Base-by-base conservation (phyloP, 1,140 invertebrate genomes). In the Scaptomyza montana region DNA sequence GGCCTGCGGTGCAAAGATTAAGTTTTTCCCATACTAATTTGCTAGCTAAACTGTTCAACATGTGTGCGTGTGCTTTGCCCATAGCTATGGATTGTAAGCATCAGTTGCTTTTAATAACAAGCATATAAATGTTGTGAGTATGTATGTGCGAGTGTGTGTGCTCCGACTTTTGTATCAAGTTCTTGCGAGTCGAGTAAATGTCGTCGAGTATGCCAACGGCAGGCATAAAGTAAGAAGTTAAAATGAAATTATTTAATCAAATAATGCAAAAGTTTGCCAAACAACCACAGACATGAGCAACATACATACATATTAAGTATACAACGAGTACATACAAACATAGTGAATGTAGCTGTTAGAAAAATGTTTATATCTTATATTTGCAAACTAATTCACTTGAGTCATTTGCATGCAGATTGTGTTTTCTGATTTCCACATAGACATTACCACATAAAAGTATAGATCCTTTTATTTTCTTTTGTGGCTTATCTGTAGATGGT, bases 211-310 rank as follows among this genome's bases (percentile, higher is more conserved):
- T 39, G 51, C 25, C 43, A 46, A n/a, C 30, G 46, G 47, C 53
- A 7, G 19, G 21, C 64, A 28, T 45, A 51, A 70, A 81, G 78
- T 81, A 70, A 78, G 73, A 90, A 80, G 73, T 90, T 90, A 82
- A 87, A 77, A 82, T 78, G 76, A 90, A 90, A 90, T 90, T 87
- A 90, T 90, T 90, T 79, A 80, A 90, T 90, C 81, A 87, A 90
- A 90, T 86, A 79, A 75, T 59, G 57, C 81, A 79, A 82, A 90
- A 80, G 75, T 46, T 56, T 68, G 21, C 50, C 50, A 60, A 62
- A 39, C 61, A 68, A 63, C 45, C 71, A 63, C 64, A 74, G 59
- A 49, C 62, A 59, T 41, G 36, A 60, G 25, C 61, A 66, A 59
- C 63, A 69, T 47, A 33, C 63, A 69, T 47, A 33, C 16, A 56